Evolutionary conservation across 2,113 vertebrate genomes (phyloP).

Genomic region (Pheucticus melanocephalus): DNA sequence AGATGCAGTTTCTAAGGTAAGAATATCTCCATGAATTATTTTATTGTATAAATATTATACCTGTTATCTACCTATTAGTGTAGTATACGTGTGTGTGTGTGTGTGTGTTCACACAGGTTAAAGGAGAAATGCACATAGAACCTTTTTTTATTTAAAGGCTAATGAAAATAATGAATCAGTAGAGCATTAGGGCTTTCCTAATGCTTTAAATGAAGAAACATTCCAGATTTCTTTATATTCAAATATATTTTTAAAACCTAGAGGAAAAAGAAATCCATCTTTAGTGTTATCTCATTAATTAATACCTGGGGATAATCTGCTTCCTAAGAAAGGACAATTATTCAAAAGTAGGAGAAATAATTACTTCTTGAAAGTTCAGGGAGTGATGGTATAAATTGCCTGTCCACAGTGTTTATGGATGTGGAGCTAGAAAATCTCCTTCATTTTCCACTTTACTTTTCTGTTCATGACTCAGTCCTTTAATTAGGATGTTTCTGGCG

Average conservation of each 20-base stretch:
- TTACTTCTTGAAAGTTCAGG: background rate
- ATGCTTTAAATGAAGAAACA: background rate
- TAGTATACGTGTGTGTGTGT: background rate
- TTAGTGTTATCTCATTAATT: background rate
- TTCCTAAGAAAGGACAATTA: slow-evolving; percentile 8
- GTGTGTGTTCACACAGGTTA: background rate
- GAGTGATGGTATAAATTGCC: background rate
- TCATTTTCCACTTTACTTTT: background rate
- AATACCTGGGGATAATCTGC: background rate
- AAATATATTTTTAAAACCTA: background rate
- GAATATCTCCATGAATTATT: background rate
- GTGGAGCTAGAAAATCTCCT: background rate
- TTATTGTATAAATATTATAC: background rate
- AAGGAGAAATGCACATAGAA: background rate
- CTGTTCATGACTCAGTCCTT: background rate
- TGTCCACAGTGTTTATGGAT: background rate
- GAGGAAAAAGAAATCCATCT: background rate
- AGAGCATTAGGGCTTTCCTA: background rate
- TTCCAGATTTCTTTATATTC: background rate
- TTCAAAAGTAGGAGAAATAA: background rate
- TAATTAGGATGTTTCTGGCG: background rate
- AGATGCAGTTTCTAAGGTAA: background rate
- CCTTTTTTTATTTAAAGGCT: background rate
- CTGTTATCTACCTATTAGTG: background rate
- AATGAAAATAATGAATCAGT: background rate